Conservation (phyloP, 2,113 vertebrate genomes). For the Pelecanoides urinatrix region DNA sequence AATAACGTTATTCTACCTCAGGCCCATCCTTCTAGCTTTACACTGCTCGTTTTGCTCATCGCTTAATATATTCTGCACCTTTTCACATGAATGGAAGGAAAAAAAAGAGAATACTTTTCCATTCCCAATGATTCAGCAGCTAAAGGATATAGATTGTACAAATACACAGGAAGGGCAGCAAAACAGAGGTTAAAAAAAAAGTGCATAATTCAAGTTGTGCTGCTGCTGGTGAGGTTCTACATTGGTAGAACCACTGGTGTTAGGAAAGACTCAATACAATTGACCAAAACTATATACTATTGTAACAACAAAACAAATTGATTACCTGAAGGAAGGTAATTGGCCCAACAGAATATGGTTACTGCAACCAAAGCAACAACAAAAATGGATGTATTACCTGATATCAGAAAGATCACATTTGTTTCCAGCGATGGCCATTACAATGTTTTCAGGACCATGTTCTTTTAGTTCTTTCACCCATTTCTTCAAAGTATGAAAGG, state of each 20-base stretch:
- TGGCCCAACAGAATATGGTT: too few species aligned
- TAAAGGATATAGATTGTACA: not conserved
- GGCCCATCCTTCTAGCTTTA: not conserved
- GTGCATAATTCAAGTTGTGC: not conserved
- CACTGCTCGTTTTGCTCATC: not conserved
- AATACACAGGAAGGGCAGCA: not conserved
- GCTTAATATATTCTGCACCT: not conserved
- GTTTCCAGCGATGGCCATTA: conserved; percentile 97
- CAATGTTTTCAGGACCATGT: conserved; percentile 95
- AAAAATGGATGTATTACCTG: conserved; percentile 74
- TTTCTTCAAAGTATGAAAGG: conserved; percentile 97
- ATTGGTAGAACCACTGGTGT: not conserved
- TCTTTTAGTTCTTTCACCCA: conserved; percentile 99
- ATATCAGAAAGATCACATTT: conserved; percentile 98
- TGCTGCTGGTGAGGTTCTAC: not conserved
- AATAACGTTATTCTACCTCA: not conserved
- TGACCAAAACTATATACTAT: not conserved
- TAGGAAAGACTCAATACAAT: not conserved
- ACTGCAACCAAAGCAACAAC: not conserved
- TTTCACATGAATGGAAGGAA: not conserved
- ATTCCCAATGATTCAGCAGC: not conserved
- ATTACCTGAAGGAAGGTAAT: not conserved
- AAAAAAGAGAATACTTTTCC: not conserved
- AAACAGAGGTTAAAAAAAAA: not conserved
- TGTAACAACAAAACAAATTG: not conserved